Conservation (phyloP, 2,797 vertebrate species). For the Malurus splendens region DNA sequence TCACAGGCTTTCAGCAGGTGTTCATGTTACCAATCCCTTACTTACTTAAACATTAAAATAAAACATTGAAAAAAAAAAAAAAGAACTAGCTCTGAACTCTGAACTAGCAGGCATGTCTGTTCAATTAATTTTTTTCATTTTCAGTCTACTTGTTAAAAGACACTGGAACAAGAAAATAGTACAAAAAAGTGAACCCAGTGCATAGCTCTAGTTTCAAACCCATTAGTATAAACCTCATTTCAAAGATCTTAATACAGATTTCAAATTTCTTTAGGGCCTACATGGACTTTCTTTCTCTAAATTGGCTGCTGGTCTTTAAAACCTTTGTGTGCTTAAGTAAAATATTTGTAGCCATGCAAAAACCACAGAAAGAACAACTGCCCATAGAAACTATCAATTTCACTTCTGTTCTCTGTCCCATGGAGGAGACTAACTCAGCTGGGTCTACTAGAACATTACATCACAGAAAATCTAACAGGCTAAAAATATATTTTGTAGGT, state of each 20-base stretch:
- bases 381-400: background rate
- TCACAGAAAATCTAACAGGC: background rate
- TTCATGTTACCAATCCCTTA: background rate
- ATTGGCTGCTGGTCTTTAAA: background rate
- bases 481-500: slow-evolving; percentile 38
- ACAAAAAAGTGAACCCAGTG: background rate
- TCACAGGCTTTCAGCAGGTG: background rate
- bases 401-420: background rate
- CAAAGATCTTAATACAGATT: background rate
- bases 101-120: background rate
- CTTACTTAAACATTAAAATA: background rate
- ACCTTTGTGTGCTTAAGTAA: background rate
- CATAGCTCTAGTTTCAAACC: background rate
- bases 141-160: background rate
- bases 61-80: background rate
- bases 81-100: background rate
- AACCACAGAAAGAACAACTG: background rate
- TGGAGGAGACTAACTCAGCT: background rate
- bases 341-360: background rate
- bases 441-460: background rate
- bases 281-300: background rate
- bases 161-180: background rate
- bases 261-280: background rate
- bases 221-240: background rate
- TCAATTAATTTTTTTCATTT: background rate